Evolutionary conservation across 2,888 invertebrate species (phyloP).

Genomic region (Allacma fusca): DNA sequence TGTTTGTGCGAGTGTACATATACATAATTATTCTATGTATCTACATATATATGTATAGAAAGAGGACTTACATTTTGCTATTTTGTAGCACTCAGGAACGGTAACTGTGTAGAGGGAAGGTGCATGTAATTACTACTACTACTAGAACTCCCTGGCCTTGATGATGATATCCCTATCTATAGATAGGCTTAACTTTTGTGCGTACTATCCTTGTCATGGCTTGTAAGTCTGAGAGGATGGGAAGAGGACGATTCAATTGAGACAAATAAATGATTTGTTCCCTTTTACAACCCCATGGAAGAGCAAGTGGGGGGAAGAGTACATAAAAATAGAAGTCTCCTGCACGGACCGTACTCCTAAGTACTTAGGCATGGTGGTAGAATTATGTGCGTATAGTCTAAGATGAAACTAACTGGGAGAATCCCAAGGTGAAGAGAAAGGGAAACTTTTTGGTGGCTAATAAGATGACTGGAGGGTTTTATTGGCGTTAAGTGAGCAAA

Average conservation of each 20-base stretch:
- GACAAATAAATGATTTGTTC: conserved; percentile 45
- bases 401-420: conserved; percentile 33
- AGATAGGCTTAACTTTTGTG: neutral
- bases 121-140: too few relatives aligned
- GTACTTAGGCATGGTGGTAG: neutral
- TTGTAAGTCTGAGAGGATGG: neutral
- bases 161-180: neutral
- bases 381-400: conserved; percentile 9
- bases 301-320: conserved; percentile 11
- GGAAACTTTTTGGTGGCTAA: conserved; percentile 45
- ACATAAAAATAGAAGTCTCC: neutral
- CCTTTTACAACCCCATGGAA: conserved; percentile 18
- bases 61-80: too few relatives aligned
- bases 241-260: conserved; percentile 39
- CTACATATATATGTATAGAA: too few relatives aligned
- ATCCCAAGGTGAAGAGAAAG: conserved; percentile 39
- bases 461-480: conserved; percentile 49
- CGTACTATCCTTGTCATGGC: neutral
- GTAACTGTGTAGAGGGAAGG: too few relatives aligned
- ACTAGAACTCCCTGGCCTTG: too few relatives aligned
- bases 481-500: conserved; percentile 49
- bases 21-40: too few relatives aligned
- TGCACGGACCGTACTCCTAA: too few relatives aligned
- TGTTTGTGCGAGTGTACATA: too few relatives aligned
- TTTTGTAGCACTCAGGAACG: too few relatives aligned